Evolutionary conservation across 2,113 vertebrate genomes (phyloP), one percentile per base, ranked within the genome.

Genomic region (Hirundichthys speculiger): DNA sequence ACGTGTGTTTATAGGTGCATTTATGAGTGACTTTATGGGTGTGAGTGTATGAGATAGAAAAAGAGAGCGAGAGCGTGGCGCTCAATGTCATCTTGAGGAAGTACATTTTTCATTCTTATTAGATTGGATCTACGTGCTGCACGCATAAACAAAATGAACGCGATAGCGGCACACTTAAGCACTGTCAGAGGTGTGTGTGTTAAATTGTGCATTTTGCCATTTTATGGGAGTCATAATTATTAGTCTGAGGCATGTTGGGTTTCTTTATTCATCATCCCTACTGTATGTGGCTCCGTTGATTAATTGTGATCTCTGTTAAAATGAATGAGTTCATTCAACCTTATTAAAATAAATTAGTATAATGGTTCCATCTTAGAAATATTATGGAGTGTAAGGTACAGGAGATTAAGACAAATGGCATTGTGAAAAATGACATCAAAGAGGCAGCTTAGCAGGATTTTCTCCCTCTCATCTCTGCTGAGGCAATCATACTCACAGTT

Each of bases 371-470:
- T 25, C 27, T 51, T 21, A 51, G 46, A 63, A 64, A 21, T 24
- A 21, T 18, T 19, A 57, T 41, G 27, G 19, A 48, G 15, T 1
- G 3, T 18, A 16, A 57, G 40, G 59, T 40, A 58, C 39, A 48
- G 40, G 15, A 60, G 51, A 72, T 65, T 15, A 76, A 61, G 73
- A 60, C 21, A 47, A 62, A 72, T 39, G 50, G 6, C 5, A 14
- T 27, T 18, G 18, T 24, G 46, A 63, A 38, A 57, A 64, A 50
- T 16, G 14, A 13, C n/a, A 73, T 69, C 48, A 21, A 55, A 34
- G 30, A 18, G 22, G n/a, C 19, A 18, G 5, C 12, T 18, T 25
- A 45, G 45, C 24, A 15, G 40, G n/a, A 24, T 14, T 22, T 22
- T 30, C 22, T 54, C 39, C 22, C 14, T 14, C 18, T 71, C 18